Evolutionary conservation across 2,888 invertebrate genomes (phyloP).

Genomic region (Drosophila robusta): DNA sequence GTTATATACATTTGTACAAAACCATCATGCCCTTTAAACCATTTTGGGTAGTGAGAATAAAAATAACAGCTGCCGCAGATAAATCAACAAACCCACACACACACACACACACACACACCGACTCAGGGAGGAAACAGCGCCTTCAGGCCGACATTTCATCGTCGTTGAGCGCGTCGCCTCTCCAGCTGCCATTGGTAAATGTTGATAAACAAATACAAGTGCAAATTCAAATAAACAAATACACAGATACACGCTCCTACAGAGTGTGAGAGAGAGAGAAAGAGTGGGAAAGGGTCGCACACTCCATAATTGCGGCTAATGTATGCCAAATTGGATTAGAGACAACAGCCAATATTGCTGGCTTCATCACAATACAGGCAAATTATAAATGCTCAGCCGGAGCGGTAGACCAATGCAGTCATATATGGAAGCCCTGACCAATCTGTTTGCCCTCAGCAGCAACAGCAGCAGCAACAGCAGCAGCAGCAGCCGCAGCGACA

Average conservation of each 20-base stretch:
- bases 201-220: conserved; percentile 51
- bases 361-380: conserved; percentile 7
- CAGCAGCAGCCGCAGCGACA: neutral
- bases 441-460: neutral
- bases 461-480: conserved; percentile 1
- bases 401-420: conserved; percentile 10
- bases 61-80: conserved; percentile 45
- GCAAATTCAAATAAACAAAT: conserved; percentile 41
- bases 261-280: neutral
- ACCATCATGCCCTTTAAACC: too few relatives aligned
- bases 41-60: too few relatives aligned
- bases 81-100: conserved; percentile 3
- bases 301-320: conserved; percentile 57
- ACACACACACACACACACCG: neutral
- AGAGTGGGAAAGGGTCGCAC: neutral
- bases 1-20: too few relatives aligned
- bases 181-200: conserved; percentile 45
- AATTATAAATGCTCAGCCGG: conserved; percentile 8
- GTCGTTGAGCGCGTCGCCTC: neutral
- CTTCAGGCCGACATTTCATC: conserved; percentile 11
- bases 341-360: conserved; percentile 17
- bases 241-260: conserved; percentile 8
- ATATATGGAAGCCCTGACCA: neutral
- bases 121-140: conserved; percentile 6
- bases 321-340: conserved; percentile 52